Evolutionary conservation across 2,113 vertebrate genomes (phyloP).

Genomic region (Gobio gobio): DNA sequence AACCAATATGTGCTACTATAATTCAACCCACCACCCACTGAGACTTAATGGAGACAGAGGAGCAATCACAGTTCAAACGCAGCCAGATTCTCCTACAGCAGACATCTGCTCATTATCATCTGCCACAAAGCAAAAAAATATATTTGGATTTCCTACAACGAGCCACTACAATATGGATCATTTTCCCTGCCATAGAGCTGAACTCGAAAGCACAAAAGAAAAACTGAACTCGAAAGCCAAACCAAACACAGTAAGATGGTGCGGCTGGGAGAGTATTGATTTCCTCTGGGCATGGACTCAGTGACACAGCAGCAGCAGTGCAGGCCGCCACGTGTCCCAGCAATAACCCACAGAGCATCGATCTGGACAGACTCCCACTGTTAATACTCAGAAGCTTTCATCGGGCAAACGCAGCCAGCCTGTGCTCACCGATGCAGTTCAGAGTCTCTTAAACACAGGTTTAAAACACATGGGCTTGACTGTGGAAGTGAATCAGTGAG

Average conservation of each 20-base stretch:
- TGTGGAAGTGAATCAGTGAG: background rate
- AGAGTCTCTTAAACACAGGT: background rate
- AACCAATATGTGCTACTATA: background rate
- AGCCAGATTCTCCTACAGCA: background rate
- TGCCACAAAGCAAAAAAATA: background rate
- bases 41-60: background rate
- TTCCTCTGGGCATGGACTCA: constrained; percentile 47
- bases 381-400: background rate
- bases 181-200: background rate
- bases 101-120: background rate
- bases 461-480: constrained; percentile 1
- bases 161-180: background rate
- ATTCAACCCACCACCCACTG: background rate
- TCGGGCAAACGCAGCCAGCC: background rate
- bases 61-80: background rate
- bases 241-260: constrained; percentile 31
- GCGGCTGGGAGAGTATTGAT: constrained; percentile 56
- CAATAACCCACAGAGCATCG: constrained; percentile 45
- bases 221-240: background rate
- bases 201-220: background rate
- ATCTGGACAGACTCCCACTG: constrained; percentile 35
- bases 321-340: constrained; percentile 18
- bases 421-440: background rate
- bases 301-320: constrained; percentile 64
- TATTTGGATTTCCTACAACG: background rate